phyloP scores from a whole-genome alignment of 2,888 invertebrate genomes.

The Ectemnius lituratus region DNA sequence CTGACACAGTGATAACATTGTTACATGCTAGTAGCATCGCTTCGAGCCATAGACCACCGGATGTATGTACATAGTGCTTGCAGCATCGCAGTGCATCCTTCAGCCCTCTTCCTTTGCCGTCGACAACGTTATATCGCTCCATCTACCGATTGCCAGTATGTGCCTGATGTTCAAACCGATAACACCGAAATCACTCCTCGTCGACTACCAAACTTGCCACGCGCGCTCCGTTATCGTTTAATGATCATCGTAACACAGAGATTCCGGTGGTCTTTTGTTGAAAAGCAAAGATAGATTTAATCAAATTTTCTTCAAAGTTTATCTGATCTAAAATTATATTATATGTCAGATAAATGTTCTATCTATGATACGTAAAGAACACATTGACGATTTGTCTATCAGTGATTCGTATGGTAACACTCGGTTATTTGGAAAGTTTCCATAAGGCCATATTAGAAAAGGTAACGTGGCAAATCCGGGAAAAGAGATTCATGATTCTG shows the following conservation, averaged over 20 bases:
- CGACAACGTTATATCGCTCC: constrained; percentile 27
- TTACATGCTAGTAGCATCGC: constrained; percentile 56
- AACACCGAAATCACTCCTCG: not conserved
- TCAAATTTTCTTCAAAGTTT: too few relatives aligned
- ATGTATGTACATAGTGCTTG: constrained; percentile 51
- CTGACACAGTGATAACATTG: constrained; percentile 70
- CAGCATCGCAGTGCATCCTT: constrained; percentile 5
- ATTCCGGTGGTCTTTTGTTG: too few relatives aligned
- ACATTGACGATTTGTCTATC: too few relatives aligned
- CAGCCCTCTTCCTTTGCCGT: constrained; percentile 14
- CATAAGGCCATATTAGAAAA: constrained; percentile 11
- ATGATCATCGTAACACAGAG: too few relatives aligned
- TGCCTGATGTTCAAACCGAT: not conserved
- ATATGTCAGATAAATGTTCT: too few relatives aligned
- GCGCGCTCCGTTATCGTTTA: too few relatives aligned
- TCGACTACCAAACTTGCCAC: too few relatives aligned
- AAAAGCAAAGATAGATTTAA: too few relatives aligned
- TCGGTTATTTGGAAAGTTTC: constrained; percentile 38
- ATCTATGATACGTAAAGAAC: too few relatives aligned
- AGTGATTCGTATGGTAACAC: not conserved
- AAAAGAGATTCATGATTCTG: constrained; percentile 5
- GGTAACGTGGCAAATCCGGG: constrained; percentile 21
- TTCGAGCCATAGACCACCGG: constrained; percentile 47
- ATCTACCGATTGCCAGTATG: constrained; percentile 1
- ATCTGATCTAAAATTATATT: too few relatives aligned